A percentile compares a stretch with the other conserved stretches of the same genome.
phyloP scores from a whole-genome alignment of 2,113 vertebrate genomes.

The Nannospalax galili region DNA sequence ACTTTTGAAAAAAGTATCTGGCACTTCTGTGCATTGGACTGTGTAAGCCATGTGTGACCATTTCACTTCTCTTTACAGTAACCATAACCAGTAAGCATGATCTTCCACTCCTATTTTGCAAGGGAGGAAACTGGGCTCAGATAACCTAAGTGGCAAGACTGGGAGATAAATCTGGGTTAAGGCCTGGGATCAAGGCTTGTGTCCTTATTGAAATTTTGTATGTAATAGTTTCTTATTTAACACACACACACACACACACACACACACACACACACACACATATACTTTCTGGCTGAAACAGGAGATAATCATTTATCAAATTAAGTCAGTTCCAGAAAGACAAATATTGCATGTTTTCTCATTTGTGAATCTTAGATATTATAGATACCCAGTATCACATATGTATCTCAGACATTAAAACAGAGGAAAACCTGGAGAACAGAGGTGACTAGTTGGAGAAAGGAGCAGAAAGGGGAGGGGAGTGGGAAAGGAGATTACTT shows the following conservation, averaged over 20 bases:
- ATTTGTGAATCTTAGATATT: neutral
- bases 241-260: too few relatives aligned
- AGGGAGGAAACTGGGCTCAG: slow-evolving; percentile 2
- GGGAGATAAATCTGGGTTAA: neutral
- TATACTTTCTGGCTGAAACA: neutral
- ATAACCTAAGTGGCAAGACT: neutral
- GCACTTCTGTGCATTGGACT: too few relatives aligned
- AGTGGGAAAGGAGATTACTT: neutral
- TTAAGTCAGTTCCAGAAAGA: neutral
- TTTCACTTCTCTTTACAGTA: slow-evolving; percentile 14
- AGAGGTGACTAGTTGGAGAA: neutral
- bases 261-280: too few relatives aligned
- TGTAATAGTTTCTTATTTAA: neutral
- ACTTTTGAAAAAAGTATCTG: neutral
- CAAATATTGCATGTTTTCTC: neutral
- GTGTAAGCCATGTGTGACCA: neutral
- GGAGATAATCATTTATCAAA: neutral
- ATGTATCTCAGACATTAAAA: neutral
- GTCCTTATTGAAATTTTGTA: slow-evolving; percentile 3
- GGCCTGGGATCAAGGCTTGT: neutral
- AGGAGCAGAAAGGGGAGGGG: neutral
- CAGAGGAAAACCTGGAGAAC: neutral
- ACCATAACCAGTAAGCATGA: slow-evolving; percentile 14
- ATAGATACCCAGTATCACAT: neutral
- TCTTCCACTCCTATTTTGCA: neutral